These are phyloP conservation scores for Beroe ovata DNA, from an alignment of 37 sponge, comb jelly and placozoan species.

Conservation along the genomic window DNA sequence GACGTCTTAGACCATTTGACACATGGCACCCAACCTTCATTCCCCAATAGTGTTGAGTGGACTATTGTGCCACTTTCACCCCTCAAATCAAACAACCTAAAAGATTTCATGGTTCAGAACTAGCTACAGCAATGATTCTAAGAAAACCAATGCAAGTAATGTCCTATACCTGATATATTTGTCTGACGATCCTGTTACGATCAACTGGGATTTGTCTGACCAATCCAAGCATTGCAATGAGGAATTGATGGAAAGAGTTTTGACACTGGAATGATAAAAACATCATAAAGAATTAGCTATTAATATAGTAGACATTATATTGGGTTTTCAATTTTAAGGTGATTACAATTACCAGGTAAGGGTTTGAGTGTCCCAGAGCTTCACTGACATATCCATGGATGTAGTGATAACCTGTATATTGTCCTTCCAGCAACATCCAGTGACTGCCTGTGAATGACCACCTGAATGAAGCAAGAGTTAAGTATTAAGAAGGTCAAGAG, in stretches of 20 bases:
- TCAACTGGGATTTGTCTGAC: conserved; percentile 16
- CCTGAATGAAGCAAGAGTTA: not conserved
- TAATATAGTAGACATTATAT: too few relatives aligned
- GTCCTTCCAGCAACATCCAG: conserved; percentile 3
- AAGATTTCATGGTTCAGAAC: too few relatives aligned
- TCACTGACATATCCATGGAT: not conserved
- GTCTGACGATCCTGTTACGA: not conserved
- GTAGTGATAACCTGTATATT: conserved; percentile 6
- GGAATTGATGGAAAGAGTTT: not conserved
- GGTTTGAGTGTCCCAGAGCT: conserved; percentile 29
- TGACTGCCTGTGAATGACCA: conserved; percentile 24
- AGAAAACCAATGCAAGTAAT: too few relatives aligned
- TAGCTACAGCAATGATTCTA: too few relatives aligned
- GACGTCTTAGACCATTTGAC: not conserved
- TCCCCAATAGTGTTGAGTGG: conserved; percentile 1
- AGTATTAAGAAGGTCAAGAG: not conserved
- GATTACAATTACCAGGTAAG: not conserved
- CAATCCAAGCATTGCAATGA: not conserved
- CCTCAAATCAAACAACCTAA: conserved; percentile 16
- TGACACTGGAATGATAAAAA: conserved; percentile 12
- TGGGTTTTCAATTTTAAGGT: not conserved
- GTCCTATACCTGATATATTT: conserved; percentile 36
- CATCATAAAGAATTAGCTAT: too few relatives aligned
- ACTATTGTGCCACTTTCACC: conserved; percentile 13
- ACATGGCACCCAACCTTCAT: conserved; percentile 15